These are phyloP conservation scores for Ptychobarbus kaznakovi DNA, from an alignment of 2,797 vertebrate species.

Conservation along the genomic window DNA sequence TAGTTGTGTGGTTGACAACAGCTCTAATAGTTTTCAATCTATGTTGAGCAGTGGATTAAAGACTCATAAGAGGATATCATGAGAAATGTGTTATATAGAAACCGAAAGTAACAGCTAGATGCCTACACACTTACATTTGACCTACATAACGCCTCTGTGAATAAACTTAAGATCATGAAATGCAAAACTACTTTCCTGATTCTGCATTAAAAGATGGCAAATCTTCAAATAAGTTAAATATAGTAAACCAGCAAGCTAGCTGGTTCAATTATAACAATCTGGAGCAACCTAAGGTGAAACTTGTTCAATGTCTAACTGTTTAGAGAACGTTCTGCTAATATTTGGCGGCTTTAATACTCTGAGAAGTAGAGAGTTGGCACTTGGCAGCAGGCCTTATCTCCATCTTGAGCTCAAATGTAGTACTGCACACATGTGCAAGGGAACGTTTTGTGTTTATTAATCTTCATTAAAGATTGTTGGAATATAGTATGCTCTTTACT, in stretches of 20 bases:
- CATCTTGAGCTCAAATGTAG: neutral
- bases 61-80: neutral
- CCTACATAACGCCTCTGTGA: conserved; percentile 8
- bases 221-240: neutral
- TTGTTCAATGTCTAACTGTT: neutral
- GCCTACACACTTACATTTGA: conserved; percentile 7
- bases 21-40: neutral
- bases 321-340: neutral
- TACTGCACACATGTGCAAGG: neutral
- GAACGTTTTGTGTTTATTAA: neutral
- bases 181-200: neutral
- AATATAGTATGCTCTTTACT: neutral
- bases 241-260: neutral
- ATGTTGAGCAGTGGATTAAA: neutral
- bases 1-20: neutral
- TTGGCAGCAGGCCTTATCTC: neutral
- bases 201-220: neutral
- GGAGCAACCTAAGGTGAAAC: neutral
- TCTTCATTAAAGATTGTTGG: neutral
- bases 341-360: neutral
- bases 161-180: neutral
- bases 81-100: neutral
- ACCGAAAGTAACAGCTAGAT: conserved; percentile 6
- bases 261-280: neutral
- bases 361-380: neutral